A percentile compares a stretch with the other conserved stretches of the same genome.
Evolutionary conservation across 2,888 invertebrate species (phyloP).

Genomic region (Dasypogon diadema): DNA sequence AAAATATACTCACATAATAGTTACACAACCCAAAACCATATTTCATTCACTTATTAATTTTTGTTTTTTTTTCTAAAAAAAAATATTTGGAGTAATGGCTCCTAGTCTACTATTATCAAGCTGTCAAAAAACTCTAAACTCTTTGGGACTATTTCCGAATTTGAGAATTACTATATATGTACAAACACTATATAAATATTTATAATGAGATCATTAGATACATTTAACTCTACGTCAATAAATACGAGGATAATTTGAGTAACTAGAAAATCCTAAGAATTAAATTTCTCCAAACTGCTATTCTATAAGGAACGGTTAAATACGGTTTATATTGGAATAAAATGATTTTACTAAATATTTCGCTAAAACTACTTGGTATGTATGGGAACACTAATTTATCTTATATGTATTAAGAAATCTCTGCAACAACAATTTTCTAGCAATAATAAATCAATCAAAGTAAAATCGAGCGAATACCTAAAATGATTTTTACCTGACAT

Average conservation of each 20-base stretch:
- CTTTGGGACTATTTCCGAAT: too few relatives aligned
- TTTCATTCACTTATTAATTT: too few relatives aligned
- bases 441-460: slow-evolving; percentile 46
- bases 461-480: slow-evolving; percentile 38
- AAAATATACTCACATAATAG: too few relatives aligned
- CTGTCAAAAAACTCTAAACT: too few relatives aligned
- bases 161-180: too few relatives aligned
- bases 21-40: too few relatives aligned
- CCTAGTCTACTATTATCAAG: too few relatives aligned
- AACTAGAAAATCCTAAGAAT: slow-evolving; percentile 32
- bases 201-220: slow-evolving; percentile 40
- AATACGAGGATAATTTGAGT: neutral
- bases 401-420: slow-evolving; percentile 27
- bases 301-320: slow-evolving; percentile 44
- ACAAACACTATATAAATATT: slow-evolving; percentile 17
- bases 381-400: slow-evolving; percentile 33
- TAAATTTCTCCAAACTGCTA: slow-evolving; percentile 29
- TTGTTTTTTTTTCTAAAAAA: too few relatives aligned
- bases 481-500: slow-evolving; percentile 42
- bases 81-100: too few relatives aligned
- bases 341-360: slow-evolving; percentile 29
- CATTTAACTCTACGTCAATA: slow-evolving; percentile 29
- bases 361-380: slow-evolving; percentile 1
- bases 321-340: slow-evolving; percentile 21
- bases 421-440: slow-evolving; percentile 39